Base-by-base conservation (phyloP, 2,888 invertebrate genomes). In the Nowickia ferox region DNA sequence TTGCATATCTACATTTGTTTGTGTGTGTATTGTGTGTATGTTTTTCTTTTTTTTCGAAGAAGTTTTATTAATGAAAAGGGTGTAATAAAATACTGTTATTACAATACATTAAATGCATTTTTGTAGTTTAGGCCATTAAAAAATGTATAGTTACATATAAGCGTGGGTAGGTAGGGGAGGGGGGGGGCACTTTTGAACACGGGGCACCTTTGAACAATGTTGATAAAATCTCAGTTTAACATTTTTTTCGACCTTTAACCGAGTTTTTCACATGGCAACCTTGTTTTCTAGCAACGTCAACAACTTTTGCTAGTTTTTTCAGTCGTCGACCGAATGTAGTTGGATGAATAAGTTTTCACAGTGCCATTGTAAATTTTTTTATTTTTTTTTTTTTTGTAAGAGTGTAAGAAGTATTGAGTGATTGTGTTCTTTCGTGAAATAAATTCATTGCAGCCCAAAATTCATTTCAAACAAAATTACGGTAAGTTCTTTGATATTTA, bases 271-370 rank as follows among this genome's bases (percentile, higher is more conserved):
- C 53, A 69, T 69, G 68, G 10, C 11, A 69, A 53, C 68, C 68
- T 69, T 69, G 51, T 69, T 69, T 53, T 69, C 53, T 69, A 40
- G 53, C 22, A 69, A 69, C 68, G 53, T 17, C 68, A 69, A 63
- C 40, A 69, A 69, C 69, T 55, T 53, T 69, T 53, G 53, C 53
- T 69, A 69, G 55, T 55, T 69, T 69, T 51, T 69, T 69, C 53
- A 69, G 69, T 69, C 53, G 42, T 53, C 69, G 51, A 69, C 53
- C 42, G 69, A 69, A 69, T 69, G 66, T 68, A 68, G 66, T 68
- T 51, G 51, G 69, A 19, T 53, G 69, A 69, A 69, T 48, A 66
- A 15, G 30, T 48, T 46, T 66, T 66, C 46, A 10, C 30, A 66
- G 66, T 48, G 66, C 66, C 48, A 48, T 66, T 66, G 46, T 11